These are phyloP conservation scores for Eretmochelys imbricata DNA, from an alignment of 2,113 vertebrate species.

Conservation along the genomic window DNA sequence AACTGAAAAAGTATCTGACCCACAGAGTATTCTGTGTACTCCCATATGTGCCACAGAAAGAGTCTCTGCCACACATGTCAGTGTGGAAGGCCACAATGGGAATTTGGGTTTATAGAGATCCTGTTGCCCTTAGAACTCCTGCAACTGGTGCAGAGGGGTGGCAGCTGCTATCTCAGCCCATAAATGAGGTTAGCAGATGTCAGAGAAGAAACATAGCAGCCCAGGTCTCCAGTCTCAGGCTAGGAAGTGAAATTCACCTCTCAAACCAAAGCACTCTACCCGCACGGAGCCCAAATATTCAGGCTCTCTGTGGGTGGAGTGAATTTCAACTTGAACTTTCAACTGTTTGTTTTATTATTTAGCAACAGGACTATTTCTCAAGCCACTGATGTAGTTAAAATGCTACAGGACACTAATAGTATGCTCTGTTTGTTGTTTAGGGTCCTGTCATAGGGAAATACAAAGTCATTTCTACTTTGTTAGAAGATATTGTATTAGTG, in stretches of 20 bases:
- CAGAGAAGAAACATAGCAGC: background rate
- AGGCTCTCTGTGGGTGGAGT: background rate
- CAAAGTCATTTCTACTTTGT: background rate
- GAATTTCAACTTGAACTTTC: background rate
- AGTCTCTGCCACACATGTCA: background rate
- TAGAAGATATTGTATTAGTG: background rate
- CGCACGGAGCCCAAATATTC: background rate
- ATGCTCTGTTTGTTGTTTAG: background rate
- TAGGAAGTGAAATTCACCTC: background rate
- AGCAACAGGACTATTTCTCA: background rate
- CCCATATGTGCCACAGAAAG: background rate
- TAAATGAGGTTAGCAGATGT: background rate
- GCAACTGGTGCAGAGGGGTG: background rate
- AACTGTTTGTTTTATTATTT: background rate
- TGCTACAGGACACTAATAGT: background rate
- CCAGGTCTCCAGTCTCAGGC: background rate
- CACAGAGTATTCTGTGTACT: background rate
- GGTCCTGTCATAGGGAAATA: background rate
- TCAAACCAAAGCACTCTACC: background rate
- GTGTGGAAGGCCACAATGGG: background rate
- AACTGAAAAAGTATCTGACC: background rate
- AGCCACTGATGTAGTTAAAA: background rate
- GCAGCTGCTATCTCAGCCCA: background rate
- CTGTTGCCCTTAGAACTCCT: background rate
- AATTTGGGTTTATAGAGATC: background rate